Base-by-base conservation (phyloP, 2,888 invertebrate species). In the Mythimna vitellina region DNA sequence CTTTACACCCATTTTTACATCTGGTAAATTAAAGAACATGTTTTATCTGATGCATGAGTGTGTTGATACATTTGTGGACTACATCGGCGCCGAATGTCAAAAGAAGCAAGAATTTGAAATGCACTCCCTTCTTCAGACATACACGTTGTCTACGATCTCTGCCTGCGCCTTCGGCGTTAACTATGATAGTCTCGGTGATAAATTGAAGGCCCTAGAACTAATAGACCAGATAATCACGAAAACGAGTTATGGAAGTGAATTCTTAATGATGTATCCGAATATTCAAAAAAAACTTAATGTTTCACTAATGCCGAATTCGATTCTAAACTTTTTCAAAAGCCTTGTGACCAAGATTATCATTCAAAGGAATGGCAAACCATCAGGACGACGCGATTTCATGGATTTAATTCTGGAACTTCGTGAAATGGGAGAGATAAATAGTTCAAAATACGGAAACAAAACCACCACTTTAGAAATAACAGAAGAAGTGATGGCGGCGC, bases 1-100 rank as follows among this genome's bases (percentile, higher is more conserved):
- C 5, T 89, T 94, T 22, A 89, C 90, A 1, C 92, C 93, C 0
- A 80, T 92, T 17, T 94, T 93, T 65, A 92, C 92, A 4, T 87
- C 93, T 0, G 89, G 91, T 5, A 93, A 94, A 84, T 77, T 93
- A 29, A 93, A 89, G 74, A 91, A 90, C 53, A 93, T 93, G 93
- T 84, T 91, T 29, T 80, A 90, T 76, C 65, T 93, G 35, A 80
- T 94, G 35, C 72, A 74, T 20, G 89, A 91, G 56, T 83, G 88
- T 4, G 89, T 86, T 32, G 85, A 93, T 9, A 78, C 80, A 9
- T 91, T 92, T 51, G 38, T 89, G 3, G 71, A 89, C 0, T 81
- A 89, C 62, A 22, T 92, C 0, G 74, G 81, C 6, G 61, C 65
- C 0, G 20, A 87, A 54, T 73, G 78, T 5, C 49, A 76, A 0